Base-by-base conservation (phyloP, 2,888 invertebrate species). In the Ceratothoa steindachneri region DNA sequence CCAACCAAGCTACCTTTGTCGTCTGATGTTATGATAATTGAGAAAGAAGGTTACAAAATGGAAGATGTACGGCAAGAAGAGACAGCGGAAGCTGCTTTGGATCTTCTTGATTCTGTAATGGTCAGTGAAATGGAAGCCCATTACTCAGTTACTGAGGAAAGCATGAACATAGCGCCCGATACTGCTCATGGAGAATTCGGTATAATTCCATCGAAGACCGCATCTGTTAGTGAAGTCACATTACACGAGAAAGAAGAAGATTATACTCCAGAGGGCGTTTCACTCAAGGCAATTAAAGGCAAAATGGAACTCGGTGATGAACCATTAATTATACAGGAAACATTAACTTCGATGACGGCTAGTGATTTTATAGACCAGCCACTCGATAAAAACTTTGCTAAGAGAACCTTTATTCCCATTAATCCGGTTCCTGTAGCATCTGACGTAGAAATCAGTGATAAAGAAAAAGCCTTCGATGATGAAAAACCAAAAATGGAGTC, bases 181-280 rank as follows among this genome's bases (percentile, higher is more conserved):
- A 65, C 70, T n/a, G 77, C 74, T 28, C 69, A 71, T 67, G 77
- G 73, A 65, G 71, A 55, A 24, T 30, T 68, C 15, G 75, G 72
- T n/a, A 22, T 78, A 24, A 51, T 78, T 67, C 69, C 75, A 51
- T 71, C 75, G 24, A 78, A 73, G 55, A 71, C 75, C 30, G 77
- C 65, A 15, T 72, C 73, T 4, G 69, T 78, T 24, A 73, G 73
- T 29, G 75, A 78, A 51, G 73, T 78, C 51, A 22, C 75, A 12
- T 31, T 68, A 1, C 75, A 75, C 60, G 75, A 78, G 31, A 78
- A 71, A 41, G 77, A 70, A 80, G 80, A 80, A 29, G 70, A 79
- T 29, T 81, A 82, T 68, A 79, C 77, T 31, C 24, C 70, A 15
- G 67, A 65, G 55, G 65, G 53, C 19, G 55, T 52, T 28, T 64